Evolutionary conservation across 2,113 vertebrate species (phyloP), one percentile per base, ranked within the genome.

Genomic region (rabbit (Oryctolagus cuniculus)): DNA sequence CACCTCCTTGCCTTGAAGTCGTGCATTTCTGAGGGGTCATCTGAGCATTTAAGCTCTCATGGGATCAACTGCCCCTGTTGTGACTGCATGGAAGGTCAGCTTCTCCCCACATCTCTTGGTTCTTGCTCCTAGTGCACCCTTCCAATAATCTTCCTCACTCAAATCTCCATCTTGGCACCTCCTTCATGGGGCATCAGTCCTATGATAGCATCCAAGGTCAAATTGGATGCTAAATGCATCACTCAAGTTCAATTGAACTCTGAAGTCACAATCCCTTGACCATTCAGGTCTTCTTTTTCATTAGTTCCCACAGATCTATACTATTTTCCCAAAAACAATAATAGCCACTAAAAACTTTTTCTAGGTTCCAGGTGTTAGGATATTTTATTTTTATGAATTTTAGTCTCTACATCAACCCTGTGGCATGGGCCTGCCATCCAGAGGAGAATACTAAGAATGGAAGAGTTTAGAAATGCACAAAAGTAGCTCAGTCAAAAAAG

Each of bases 351-450:
- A 44, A 16, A 81, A 36, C 34, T 17, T 22, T 34, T 94, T 91
- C 64, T 70, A 44, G 27, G 13, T 79, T 79, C 25, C 38, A 87
- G 31, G 6, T 93, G n/a, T 53, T 91, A 80, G 34, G 6, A 53
- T 90, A 55, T 91, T 91, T 91, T 64, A 55, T 79, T 75, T 78
- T 36, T 31, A 34, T 31, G 25, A 78, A 36, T 61, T 80, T 34
- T 90, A 61, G 80, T 88, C 44, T 95, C 89, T 79, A 34, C 25
- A 51, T 79, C 31, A 58, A 44, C 24, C 11, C n/a, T 79, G 10
- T 93, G 88, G 69, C 27, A 70, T 6, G 44, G 13, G 16, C 66
- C 80, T 79, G 31, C 38, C 95, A 79, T 89, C 75, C 63, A 81
- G 77, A 58, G 72, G n/a, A 89, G 36, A 89, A 63, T 11, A 29